Evolutionary conservation across 2,888 invertebrate genomes (phyloP).

Genomic region (Cheilosia scutellata): DNA sequence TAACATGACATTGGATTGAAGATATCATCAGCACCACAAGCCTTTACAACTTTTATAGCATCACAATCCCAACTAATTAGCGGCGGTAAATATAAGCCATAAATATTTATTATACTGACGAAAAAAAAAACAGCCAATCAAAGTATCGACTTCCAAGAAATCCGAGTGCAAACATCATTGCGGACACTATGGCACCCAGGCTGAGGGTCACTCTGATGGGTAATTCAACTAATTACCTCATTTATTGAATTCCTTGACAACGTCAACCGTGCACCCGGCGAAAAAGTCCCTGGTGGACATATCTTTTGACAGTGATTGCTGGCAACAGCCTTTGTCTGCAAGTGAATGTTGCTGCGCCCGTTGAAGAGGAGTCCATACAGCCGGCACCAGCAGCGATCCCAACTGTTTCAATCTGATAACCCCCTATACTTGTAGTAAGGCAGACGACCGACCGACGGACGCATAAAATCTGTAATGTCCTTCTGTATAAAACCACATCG

Average conservation of each 20-base stretch:
- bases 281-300: slow-evolving; percentile 43
- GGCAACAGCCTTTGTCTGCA: slow-evolving; percentile 59
- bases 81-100: slow-evolving; percentile 27
- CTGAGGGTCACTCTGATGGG: slow-evolving; percentile 58
- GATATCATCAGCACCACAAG: slow-evolving; percentile 16
- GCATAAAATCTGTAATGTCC: slow-evolving; percentile 63
- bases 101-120: slow-evolving; percentile 40
- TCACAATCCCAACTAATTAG: slow-evolving; percentile 42
- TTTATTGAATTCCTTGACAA: slow-evolving; percentile 72
- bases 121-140: neutral
- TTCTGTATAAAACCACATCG: slow-evolving; percentile 28
- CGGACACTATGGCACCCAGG: slow-evolving; percentile 49
- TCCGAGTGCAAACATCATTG: slow-evolving; percentile 22
- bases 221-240: slow-evolving; percentile 72
- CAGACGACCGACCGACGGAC: no score
- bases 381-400: slow-evolving; percentile 3
- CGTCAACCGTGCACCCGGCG: slow-evolving; percentile 57
- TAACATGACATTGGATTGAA: slow-evolving; percentile 7
- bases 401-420: slow-evolving; percentile 66
- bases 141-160: slow-evolving; percentile 53
- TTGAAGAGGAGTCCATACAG: slow-evolving; percentile 1
- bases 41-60: neutral
- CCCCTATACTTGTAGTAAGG: slow-evolving; percentile 15
- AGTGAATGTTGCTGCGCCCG: slow-evolving; percentile 46
- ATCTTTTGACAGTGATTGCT: slow-evolving; percentile 66